Base-by-base conservation (phyloP, 2,797 vertebrate genomes). In the Dallia pectoralis region DNA sequence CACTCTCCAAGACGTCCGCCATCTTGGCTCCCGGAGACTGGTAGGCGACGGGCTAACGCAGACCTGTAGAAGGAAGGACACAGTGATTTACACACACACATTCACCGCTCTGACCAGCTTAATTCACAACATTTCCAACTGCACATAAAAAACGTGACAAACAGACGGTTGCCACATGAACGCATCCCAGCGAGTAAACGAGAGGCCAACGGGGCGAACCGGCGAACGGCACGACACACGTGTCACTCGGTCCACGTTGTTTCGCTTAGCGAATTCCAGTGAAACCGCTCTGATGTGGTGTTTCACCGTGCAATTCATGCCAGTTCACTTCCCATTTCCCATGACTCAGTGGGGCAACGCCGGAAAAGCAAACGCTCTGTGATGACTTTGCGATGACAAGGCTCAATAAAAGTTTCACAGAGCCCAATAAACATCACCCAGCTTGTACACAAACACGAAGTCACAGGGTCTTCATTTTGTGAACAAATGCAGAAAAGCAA, bases 1-100 rank as follows among this genome's bases (percentile, higher is more conserved):
- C 78, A 9, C 85, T 89, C 75, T 96, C 95, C 87, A 93, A 82
- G 76, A 93, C 90, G 56, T 93, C 93, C 0, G 92, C 92, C 93
- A 94, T 94, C 22, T 56, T 56, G 53, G 25, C 53, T 22, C 19
- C 30, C 30, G 87, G 77, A 64, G 76, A 70, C 53, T 56, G 53
- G 8, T 56, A 56, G 66, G n/a, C 83, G 72, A 59, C 80, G 65
- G 78, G 73, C 78, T 59, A 72, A 44, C 59, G 69, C 25, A 62
- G 48, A 78, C 78, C 78, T 71, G 53, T 7, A 16, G 44, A 69
- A 69, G 14, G 44, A 69, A 69, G 14, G 7, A 48, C 44, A 49
- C 22, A 27, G 53, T 40, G 64, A 30, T 32, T 64, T 32, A 64
- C 32, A 7, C 47, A 22, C 70, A 12, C 64, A 18, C 59, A 25